Evolutionary conservation across 2,888 invertebrate species (phyloP).

Genomic region (Chouioia cunea): DNA sequence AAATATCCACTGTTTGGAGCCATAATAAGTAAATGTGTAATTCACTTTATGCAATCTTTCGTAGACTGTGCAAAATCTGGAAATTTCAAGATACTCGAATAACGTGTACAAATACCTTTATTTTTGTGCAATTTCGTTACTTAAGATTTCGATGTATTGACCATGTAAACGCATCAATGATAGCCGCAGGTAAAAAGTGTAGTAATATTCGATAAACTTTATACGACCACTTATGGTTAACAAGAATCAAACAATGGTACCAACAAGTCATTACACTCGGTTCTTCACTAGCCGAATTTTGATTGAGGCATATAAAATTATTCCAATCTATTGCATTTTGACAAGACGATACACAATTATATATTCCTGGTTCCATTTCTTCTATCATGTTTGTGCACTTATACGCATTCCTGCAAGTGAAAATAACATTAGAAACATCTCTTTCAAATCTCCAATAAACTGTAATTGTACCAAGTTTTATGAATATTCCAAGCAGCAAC

Average conservation of each 20-base stretch:
- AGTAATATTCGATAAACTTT: constrained; percentile 71
- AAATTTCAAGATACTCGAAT: constrained; percentile 11
- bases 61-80: constrained; percentile 80
- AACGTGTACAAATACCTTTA: background rate
- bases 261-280: constrained; percentile 76
- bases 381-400: background rate
- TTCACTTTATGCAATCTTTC: constrained; percentile 80
- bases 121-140: constrained; percentile 65
- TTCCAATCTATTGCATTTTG: constrained; percentile 87
- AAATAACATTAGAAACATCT: background rate
- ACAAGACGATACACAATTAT: constrained; percentile 87
- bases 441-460: background rate
- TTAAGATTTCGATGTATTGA: constrained; percentile 74
- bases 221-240: constrained; percentile 71
- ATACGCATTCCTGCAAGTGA: background rate
- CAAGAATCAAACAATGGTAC: constrained; percentile 74
- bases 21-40: constrained; percentile 81
- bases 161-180: constrained; percentile 70
- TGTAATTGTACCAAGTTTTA: constrained; percentile 51
- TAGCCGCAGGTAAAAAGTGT: constrained; percentile 74
- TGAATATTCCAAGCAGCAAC: constrained; percentile 72
- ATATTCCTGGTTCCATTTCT: constrained; percentile 74
- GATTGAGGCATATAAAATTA: constrained; percentile 71
- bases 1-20: constrained; percentile 81
- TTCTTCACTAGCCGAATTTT: constrained; percentile 70